A percentile compares a stretch with the other conserved stretches of the same genome.
Conservation (phyloP, 2,113 vertebrate species). For the Neopipo cinnamomea region DNA sequence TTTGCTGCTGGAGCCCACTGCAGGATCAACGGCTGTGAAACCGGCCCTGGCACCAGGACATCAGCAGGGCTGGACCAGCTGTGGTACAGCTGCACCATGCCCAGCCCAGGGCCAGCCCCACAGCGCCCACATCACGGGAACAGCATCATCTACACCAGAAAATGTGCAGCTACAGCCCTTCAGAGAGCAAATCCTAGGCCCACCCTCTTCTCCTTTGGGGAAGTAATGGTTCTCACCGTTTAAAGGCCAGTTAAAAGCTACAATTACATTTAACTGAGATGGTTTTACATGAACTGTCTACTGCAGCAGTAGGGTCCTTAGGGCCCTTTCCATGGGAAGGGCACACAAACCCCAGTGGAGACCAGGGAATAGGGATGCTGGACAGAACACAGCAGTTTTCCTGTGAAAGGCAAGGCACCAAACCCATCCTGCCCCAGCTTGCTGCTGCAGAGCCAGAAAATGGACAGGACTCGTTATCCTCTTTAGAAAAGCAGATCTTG, state of each 20-base stretch:
- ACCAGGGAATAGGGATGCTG: background rate
- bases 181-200: background rate
- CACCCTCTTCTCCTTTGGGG: background rate
- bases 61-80: background rate
- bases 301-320: background rate
- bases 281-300: background rate
- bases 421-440: background rate
- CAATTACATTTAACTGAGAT: background rate
- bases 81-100: background rate
- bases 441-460: background rate
- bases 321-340: background rate
- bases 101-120: background rate
- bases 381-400: background rate
- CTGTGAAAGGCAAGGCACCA: background rate
- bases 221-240: background rate
- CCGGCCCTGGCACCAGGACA: background rate
- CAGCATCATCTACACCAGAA: background rate
- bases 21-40: background rate
- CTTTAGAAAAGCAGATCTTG: background rate
- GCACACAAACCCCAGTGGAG: background rate
- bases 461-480: background rate
- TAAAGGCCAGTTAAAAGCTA: background rate
- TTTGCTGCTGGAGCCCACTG: conserved; percentile 34
- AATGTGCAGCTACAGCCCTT: background rate
- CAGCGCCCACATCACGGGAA: background rate